Conservation (phyloP, 2,888 invertebrate genomes). For the Synanthedon andrenaeformis region DNA sequence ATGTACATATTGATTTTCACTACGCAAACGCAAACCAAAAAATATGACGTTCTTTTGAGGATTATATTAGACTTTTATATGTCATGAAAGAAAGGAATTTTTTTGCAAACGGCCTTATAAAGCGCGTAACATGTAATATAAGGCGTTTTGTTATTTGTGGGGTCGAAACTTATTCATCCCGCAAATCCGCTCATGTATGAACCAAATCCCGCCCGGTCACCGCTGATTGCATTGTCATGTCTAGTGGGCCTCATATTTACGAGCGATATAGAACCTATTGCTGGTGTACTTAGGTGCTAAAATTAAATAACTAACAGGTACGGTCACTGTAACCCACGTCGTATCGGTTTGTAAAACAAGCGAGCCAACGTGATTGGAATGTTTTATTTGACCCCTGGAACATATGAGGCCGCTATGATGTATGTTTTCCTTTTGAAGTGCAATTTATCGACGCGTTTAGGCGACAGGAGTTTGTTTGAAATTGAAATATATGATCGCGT, state of each 20-base stretch:
- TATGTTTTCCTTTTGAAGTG: conserved; percentile 58
- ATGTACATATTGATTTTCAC: no score
- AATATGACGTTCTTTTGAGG: background rate
- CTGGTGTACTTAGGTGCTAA: conserved; percentile 13
- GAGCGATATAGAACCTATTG: conserved; percentile 18
- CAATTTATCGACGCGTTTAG: conserved; percentile 34
- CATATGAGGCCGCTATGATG: conserved; percentile 65
- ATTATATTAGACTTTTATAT: background rate
- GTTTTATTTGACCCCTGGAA: conserved; percentile 59
- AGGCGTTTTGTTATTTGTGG: conserved; percentile 65
- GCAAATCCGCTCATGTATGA: conserved; percentile 70
- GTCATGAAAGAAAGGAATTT: conserved; percentile 30
- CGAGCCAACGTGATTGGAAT: conserved; percentile 67
- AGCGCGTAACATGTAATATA: conserved; percentile 55
- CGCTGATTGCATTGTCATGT: conserved; percentile 71
- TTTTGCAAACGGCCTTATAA: conserved; percentile 60
- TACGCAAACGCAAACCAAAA: no score
- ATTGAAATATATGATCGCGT: conserved; percentile 20
- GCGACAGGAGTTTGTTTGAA: conserved; percentile 21
- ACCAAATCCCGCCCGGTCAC: conserved; percentile 68
- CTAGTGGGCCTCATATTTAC: conserved; percentile 28
- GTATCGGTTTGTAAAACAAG: conserved; percentile 69
- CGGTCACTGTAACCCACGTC: conserved; percentile 40
- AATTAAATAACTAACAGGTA: conserved; percentile 10
- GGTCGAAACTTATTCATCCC: conserved; percentile 70